phyloP scores from a whole-genome alignment of 2,113 vertebrate species.

The Puma concolor region DNA sequence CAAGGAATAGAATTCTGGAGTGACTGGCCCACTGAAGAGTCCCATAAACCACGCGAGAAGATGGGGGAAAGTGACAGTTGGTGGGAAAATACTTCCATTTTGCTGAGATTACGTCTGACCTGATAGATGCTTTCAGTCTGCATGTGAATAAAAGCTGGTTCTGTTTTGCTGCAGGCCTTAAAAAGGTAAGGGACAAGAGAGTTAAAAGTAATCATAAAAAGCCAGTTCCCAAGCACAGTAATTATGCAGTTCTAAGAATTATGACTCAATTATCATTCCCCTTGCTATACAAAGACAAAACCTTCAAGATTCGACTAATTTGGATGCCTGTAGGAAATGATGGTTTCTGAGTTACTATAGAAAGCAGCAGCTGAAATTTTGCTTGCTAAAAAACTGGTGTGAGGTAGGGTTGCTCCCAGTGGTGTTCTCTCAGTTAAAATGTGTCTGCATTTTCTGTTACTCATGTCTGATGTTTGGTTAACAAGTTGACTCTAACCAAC shows the following conservation, averaged over 20 bases:
- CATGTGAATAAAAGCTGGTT: not conserved
- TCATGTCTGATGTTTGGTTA: not conserved
- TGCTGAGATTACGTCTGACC: not conserved
- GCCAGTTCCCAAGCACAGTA: not conserved
- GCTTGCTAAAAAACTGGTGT: constrained; percentile 1
- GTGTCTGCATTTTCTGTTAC: not conserved
- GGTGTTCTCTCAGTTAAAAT: not conserved
- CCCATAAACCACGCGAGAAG: not conserved
- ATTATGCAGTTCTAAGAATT: not conserved
- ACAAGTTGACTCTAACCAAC: not conserved
- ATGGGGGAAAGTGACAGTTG: not conserved
- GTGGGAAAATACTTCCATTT: not conserved
- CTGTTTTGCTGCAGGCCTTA: not conserved
- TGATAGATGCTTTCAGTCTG: not conserved
- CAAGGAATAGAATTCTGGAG: constrained; percentile 39
- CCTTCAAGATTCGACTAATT: constrained; percentile 52
- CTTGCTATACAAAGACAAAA: constrained; percentile 53
- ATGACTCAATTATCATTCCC: constrained; percentile 2
- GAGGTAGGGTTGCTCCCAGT: not conserved
- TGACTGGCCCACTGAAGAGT: not conserved
- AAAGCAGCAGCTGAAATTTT: not conserved
- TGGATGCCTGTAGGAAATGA: not conserved
- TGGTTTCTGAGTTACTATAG: not conserved
- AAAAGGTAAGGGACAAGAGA: not conserved
- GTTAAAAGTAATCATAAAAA: not conserved